Evolutionary conservation across 1,140 invertebrate genomes (phyloP).

Genomic region (Hestina assimilis): DNA sequence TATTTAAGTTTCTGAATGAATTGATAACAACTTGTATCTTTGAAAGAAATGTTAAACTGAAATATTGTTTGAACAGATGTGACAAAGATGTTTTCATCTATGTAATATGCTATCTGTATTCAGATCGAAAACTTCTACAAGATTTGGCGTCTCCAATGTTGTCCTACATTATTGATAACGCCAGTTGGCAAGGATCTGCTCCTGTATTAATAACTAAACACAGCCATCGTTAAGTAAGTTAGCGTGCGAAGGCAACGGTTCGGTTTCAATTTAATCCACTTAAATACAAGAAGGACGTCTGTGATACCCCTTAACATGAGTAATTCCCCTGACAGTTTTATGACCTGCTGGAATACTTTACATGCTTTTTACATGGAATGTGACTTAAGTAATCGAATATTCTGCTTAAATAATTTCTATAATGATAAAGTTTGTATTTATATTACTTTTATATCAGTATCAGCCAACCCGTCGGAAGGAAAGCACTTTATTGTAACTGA

Average conservation of each 20-base stretch:
- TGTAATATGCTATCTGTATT: not conserved
- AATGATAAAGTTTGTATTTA: not conserved
- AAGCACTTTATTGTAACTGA: too few relatives aligned
- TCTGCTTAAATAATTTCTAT: not conserved
- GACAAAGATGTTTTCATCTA: not conserved
- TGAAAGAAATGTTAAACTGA: too few relatives aligned
- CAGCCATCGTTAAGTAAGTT: not conserved
- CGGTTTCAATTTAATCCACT: not conserved
- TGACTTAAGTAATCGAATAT: not conserved
- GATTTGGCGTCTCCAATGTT: not conserved
- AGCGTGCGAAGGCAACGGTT: not conserved
- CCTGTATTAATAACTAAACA: not conserved
- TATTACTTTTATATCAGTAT: too few relatives aligned
- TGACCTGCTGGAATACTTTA: not conserved
- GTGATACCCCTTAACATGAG: not conserved
- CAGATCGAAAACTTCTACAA: not conserved
- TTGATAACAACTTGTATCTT: too few relatives aligned
- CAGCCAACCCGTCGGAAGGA: too few relatives aligned
- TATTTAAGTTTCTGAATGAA: too few relatives aligned
- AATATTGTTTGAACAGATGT: not conserved
- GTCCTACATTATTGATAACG: not conserved
- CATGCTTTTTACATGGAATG: not conserved
- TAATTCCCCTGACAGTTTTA: not conserved
- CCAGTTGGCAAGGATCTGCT: not conserved
- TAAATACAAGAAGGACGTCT: not conserved